Base-by-base conservation (phyloP, 2,888 invertebrate species). In the Tholera decimalis region DNA sequence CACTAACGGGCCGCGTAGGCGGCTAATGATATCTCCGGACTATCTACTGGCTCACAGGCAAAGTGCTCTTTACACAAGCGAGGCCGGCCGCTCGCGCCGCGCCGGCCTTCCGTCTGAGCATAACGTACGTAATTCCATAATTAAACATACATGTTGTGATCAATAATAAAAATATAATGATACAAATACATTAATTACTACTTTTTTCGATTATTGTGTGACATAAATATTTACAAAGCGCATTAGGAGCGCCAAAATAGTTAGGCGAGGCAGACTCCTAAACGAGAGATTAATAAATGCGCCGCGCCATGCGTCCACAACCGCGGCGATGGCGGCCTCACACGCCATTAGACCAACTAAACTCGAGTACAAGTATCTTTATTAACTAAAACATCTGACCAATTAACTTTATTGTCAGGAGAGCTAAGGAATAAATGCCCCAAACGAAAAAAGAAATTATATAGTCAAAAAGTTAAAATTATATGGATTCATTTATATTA, bases 151-250 rank as follows among this genome's bases (percentile, higher is more conserved):
- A 92, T 86, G 85, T 93, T 92, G 94, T 94, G 93, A 94, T 94
- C 94, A 91, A 94, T 94, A 94, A 93, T 95, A 95, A 95, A 95
- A 95, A 95, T 95, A 95, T 94, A 95, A 94, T 95, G 92, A 93
- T 95, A 95, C 94, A 94, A 93, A 94, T 95, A 95, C 95, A 92
- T 94, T 94, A 93, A 92, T 91, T 91, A 87, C 94, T 95, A 95
- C 92, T 88, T 93, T 94, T 74, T 92, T 94, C 92, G 94, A 95
- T 93, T 94, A 95, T 93, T 94, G 94, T 93, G 94, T 94, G 95
- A 95, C 94, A 91, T 92, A 93, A 93, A 93, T 95, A 95, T 95
- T 95, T 95, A 95, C 95, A 95, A 94, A 93, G 93, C 94, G 93
- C 92, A 88, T 86, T 78, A 88, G 92, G 91, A 92, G 93, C 92